Base-by-base conservation (phyloP, 2,113 vertebrate genomes). In the Dunckerocampus dactyliophorus region DNA sequence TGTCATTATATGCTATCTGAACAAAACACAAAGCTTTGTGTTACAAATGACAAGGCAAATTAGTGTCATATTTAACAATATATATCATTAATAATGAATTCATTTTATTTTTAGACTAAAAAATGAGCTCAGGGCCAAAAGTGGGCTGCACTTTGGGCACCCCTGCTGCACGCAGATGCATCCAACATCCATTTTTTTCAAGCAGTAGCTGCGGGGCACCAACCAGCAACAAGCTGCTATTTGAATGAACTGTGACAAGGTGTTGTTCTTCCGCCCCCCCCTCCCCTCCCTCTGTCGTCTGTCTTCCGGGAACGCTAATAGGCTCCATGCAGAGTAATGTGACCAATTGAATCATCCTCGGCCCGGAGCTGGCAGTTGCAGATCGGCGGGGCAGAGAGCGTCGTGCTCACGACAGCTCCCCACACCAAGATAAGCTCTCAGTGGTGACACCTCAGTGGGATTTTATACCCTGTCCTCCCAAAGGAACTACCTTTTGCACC, bases 311-410 rank as follows among this genome's bases (percentile, higher is more conserved):
- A 93, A 92, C 92, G 89, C 88, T 95, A 94, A 97, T 93, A 90
- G 50, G 94, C 93, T 93, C 89, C 95, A 93, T 92, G 91, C 92
- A 94, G 95, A 90, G 89, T 89, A 90, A 93, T 93, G 89, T 93
- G 94, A 95, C 93, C 94, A 95, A 93, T 92, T 90, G 88, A 89
- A 94, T 95, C 91, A 93, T 85, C 90, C 81, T 92, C 87, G 88
- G 82, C 84, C 65, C 50, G 79, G 89, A 84, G 72, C 76, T 81
- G 68, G 64, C 62, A 88, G 88, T 75, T 70, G 82, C 85, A 89
- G 85, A 91, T 75, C 73, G 50, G 64, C 78, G 72, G 48, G 73
- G 75, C 71, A 69, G 48, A 80, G 71, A 65, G 60, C 43, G 42
- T 57, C 34, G 47, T n/a, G 58, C 70, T 88, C 71, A 76, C 73